Percentiles rank a stretch among this genome's conserved stretches.
phyloP scores from a whole-genome alignment of 2,888 invertebrate genomes.

The Sipunculus nudus region DNA sequence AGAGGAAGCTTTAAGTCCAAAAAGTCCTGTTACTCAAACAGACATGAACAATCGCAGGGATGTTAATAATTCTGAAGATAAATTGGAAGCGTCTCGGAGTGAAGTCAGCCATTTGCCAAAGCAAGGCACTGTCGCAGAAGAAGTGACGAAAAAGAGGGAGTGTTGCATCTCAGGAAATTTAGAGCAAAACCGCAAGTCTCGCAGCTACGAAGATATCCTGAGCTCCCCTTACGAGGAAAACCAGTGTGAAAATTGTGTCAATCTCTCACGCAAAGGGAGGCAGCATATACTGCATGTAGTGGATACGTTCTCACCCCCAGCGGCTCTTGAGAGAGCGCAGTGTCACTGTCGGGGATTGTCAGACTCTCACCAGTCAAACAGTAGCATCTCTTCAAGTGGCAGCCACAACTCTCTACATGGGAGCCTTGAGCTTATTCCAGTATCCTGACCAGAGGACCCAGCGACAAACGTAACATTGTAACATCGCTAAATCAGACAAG shows the following conservation, averaged over 20 bases:
- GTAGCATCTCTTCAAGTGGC: slow-evolving; percentile 63
- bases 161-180: slow-evolving; percentile 12
- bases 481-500: too few relatives aligned
- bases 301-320: slow-evolving; percentile 49
- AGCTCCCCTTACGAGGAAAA: slow-evolving; percentile 49
- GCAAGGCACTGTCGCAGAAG: neutral
- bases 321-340: slow-evolving; percentile 47
- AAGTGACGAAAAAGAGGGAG: too few relatives aligned
- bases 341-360: slow-evolving; percentile 50
- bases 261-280: slow-evolving; percentile 1
- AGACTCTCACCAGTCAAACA: slow-evolving; percentile 59
- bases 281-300: slow-evolving; percentile 41
- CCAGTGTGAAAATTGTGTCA: slow-evolving; percentile 40
- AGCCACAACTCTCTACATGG: slow-evolving; percentile 63
- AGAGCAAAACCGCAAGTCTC: slow-evolving; percentile 53
- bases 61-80: neutral
- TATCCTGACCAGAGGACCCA: too few relatives aligned
- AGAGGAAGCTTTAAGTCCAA: too few relatives aligned
- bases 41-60: too few relatives aligned
- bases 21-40: too few relatives aligned
- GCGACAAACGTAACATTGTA: too few relatives aligned
- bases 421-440: slow-evolving; percentile 63
- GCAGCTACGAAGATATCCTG: slow-evolving; percentile 63
- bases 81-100: slow-evolving; percentile 40
- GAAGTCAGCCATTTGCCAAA: slow-evolving; percentile 34